A percentile compares a stretch with the other conserved stretches of the same genome.
These are phyloP conservation scores for Ara ararauna DNA, from an alignment of 2,797 vertebrate genomes.

Conservation along the genomic window DNA sequence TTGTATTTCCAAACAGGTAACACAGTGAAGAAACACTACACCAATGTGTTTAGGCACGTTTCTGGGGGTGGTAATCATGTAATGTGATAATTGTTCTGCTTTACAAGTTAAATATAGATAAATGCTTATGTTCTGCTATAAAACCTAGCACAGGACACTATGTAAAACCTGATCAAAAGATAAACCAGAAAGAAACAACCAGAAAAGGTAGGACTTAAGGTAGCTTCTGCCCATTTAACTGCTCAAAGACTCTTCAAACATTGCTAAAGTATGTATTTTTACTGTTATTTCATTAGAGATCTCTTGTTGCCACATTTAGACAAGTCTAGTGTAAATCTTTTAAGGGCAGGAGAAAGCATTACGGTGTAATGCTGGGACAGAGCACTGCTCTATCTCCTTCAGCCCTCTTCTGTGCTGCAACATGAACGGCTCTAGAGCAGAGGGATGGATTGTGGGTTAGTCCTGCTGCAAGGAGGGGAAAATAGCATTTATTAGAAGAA, in stretches of 20 bases:
- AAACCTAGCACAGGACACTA: not conserved
- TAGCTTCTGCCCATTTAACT: not conserved
- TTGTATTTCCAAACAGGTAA: not conserved
- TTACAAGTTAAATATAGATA: not conserved
- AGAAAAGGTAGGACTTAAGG: not conserved
- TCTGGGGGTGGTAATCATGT: not conserved
- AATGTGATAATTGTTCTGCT: not conserved
- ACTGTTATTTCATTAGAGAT: not conserved
- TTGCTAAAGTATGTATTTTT: not conserved
- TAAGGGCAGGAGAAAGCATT: not conserved
- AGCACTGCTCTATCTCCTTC: not conserved
- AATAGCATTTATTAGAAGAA: no score
- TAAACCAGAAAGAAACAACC: not conserved
- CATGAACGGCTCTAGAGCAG: not conserved
- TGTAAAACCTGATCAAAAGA: not conserved
- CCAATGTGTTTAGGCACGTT: accelerated
- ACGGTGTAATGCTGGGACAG: accelerated
- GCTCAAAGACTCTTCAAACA: not conserved
- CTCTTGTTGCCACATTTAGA: accelerated
- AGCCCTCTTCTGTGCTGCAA: not conserved
- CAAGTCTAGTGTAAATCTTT: not conserved
- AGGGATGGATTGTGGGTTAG: accelerated
- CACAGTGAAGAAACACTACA: not conserved
- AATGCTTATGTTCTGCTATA: not conserved
- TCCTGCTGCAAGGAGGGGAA: not conserved